A percentile compares a stretch with the other conserved stretches of the same genome.
Evolutionary conservation across 2,113 vertebrate genomes (phyloP).

Genomic region (Mus spicilegus): DNA sequence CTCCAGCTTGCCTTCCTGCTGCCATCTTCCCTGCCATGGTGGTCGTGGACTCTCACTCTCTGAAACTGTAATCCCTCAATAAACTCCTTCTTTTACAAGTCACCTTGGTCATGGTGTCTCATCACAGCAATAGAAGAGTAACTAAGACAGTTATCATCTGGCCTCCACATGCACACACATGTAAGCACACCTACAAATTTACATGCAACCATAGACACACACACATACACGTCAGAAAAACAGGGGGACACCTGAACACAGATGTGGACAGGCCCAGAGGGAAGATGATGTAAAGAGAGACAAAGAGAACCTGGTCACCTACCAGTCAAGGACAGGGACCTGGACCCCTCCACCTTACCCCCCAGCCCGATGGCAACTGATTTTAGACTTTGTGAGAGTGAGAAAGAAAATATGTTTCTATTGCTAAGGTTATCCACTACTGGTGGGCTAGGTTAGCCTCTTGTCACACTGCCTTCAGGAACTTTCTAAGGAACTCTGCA

Average conservation of each 20-base stretch:
- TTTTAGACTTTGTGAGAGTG: neutral
- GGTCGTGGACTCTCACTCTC: neutral
- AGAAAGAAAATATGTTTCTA: neutral
- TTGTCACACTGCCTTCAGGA: neutral
- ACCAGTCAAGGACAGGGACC: neutral
- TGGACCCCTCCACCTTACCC: neutral
- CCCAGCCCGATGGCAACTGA: accelerated
- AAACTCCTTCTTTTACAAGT: neutral
- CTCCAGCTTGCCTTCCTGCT: neutral
- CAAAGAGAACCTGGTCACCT: neutral
- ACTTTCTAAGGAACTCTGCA: neutral
- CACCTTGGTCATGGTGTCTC: neutral
- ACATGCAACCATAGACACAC: too few species aligned
- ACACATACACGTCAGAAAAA: neutral
- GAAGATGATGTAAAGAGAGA: neutral
- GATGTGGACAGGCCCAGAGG: neutral
- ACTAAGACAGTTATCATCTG: neutral
- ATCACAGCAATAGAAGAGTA: neutral
- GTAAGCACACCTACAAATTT: too few species aligned
- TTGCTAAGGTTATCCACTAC: accelerated
- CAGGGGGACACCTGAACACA: neutral
- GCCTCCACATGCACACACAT: too few species aligned
- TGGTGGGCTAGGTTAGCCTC: accelerated
- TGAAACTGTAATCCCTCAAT: neutral
- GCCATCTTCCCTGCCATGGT: neutral